Evolutionary conservation across 2,888 invertebrate species (phyloP).

Genomic region (Dicyrtoma fusca): DNA sequence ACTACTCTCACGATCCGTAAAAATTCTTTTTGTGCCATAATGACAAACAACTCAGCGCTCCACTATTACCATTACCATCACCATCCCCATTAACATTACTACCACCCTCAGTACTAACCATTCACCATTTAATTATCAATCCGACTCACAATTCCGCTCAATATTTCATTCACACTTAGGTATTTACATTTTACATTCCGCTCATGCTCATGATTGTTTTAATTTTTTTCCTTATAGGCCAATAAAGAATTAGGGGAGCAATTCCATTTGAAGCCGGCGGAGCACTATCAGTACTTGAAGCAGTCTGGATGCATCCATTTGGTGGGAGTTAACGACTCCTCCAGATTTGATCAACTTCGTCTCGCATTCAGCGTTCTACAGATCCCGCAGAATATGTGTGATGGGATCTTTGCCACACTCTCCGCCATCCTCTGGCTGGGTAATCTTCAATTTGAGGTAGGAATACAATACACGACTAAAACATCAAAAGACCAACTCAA

Average conservation of each 20-base stretch:
- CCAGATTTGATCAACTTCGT: slow-evolving; percentile 79
- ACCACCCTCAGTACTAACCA: too few relatives aligned
- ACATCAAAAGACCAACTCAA: neutral
- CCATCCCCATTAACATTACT: too few relatives aligned
- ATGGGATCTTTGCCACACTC: slow-evolving; percentile 84
- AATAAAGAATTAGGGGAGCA: slow-evolving; percentile 76
- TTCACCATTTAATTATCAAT: too few relatives aligned
- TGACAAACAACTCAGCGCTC: too few relatives aligned
- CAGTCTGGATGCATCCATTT: slow-evolving; percentile 75
- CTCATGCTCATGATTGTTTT: neutral
- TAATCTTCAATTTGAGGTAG: slow-evolving; percentile 77
- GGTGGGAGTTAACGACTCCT: slow-evolving; percentile 69
- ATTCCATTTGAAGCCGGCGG: slow-evolving; percentile 73
- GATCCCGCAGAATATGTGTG: slow-evolving; percentile 81
- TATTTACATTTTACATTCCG: too few relatives aligned
- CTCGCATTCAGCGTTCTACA: slow-evolving; percentile 87
- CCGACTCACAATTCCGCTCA: too few relatives aligned
- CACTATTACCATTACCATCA: too few relatives aligned
- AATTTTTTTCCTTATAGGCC: slow-evolving; percentile 61
- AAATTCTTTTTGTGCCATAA: too few relatives aligned
- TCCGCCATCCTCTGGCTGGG: slow-evolving; percentile 90
- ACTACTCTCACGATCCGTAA: too few relatives aligned
- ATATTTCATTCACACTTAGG: neutral
- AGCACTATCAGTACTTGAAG: slow-evolving; percentile 80
- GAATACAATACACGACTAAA: slow-evolving; percentile 10